Base-by-base conservation (phyloP, 37 sponge, comb jelly and placozoan species). In the Halichondria panicea region DNA sequence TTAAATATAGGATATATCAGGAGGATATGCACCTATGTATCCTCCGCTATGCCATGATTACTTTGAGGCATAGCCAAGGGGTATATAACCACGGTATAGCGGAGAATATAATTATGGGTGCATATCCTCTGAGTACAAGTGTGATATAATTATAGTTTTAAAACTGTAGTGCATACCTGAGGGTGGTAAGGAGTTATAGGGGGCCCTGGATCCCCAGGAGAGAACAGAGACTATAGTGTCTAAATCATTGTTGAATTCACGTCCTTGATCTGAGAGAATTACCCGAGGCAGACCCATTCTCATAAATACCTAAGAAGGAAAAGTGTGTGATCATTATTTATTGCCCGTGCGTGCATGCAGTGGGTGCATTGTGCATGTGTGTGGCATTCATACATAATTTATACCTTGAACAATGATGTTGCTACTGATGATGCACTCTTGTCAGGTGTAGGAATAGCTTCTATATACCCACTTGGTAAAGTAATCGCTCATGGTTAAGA, bases 391-490 rank as follows among this genome's bases (percentile, higher is more conserved):
- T n/a, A n/a, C n/a, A n/a, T 31, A 32, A 27, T 31, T 4, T 31
- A 9, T 44, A 83, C 89, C 78, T 83, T 88, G 72, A 77, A 83
- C 18, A 88, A 43, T 2, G 78, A 63, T 28, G 46, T 48, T 21
- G 89, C 84, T 34, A 83, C 83, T 27, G 48, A 13, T 54, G 18
- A 19, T 2, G 89, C 89, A 66, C 22, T 30, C 62, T 89, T 84
- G 65, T 71, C 50, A 2, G 70, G 28, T 19, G 72, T 68, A 33
- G 85, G 68, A 35, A 84, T 35, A 54, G 80, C 86, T 31, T 89
- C 76, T 7, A n/a, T n/a, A n/a, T n/a, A 75, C 82, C 80, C 75
- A 84, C 81, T 85, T 89, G 19, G 90, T 82, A 50, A 88, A 88
- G 73, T 88, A 88, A 60, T 88, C 84, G 62, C 74, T 73, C 18